These are phyloP conservation scores for Pipa parva DNA, from an alignment of 2,113 vertebrate genomes.

Conservation along the genomic window DNA sequence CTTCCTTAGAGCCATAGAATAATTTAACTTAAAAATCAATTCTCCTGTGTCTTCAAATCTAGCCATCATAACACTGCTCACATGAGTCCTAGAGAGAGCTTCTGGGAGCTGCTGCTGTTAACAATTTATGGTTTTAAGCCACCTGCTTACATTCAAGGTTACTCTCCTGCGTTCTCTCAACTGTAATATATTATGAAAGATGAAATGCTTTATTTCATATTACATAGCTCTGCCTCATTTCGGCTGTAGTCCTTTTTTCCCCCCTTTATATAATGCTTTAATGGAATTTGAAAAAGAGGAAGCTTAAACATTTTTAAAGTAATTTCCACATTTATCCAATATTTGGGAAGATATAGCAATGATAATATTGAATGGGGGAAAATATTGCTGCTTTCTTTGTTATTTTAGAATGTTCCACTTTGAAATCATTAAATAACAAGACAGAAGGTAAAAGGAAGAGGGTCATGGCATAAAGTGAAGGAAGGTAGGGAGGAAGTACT, in stretches of 20 bases:
- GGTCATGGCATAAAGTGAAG: too few species aligned
- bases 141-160: conserved; percentile 32
- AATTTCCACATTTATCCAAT: too few species aligned
- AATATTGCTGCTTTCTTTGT: too few species aligned
- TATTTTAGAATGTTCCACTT: too few species aligned
- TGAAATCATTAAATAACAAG: too few species aligned
- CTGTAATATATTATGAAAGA: conserved; percentile 18
- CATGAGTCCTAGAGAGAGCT: not conserved
- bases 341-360: too few species aligned
- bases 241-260: not conserved
- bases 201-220: conserved; percentile 37
- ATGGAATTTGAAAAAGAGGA: too few species aligned
- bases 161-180: conserved; percentile 25
- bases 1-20: not conserved
- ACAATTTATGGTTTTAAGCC: conserved; percentile 15
- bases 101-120: conserved; percentile 25
- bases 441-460: too few species aligned
- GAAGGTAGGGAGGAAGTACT: too few species aligned
- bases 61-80: not conserved
- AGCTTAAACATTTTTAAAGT: too few species aligned
- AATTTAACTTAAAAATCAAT: not conserved
- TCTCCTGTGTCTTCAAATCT: not conserved
- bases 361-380: too few species aligned
- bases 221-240: conserved; percentile 22
- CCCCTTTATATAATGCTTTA: too few species aligned